Conservation (phyloP, 2,113 vertebrate species). For the Calidris pygmaea region DNA sequence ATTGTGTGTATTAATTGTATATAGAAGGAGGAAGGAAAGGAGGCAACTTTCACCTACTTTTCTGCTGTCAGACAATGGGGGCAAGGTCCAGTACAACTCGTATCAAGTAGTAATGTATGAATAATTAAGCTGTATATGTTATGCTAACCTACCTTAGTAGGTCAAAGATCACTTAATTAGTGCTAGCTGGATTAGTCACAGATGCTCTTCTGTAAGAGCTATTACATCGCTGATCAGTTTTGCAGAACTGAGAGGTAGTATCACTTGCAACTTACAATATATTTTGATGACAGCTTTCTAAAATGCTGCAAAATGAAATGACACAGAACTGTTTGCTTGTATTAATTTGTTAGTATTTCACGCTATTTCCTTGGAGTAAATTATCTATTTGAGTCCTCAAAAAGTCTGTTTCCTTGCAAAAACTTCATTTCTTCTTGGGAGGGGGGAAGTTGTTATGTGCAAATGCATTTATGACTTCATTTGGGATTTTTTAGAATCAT, state of each 20-base stretch:
- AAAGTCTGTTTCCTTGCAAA: background rate
- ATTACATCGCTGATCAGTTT: background rate
- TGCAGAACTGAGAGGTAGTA: background rate
- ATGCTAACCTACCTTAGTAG: constrained; percentile 14
- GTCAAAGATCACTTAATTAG: constrained; percentile 50
- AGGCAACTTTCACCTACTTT: constrained; percentile 25
- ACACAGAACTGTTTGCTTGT: background rate
- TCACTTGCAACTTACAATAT: background rate
- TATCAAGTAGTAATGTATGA: constrained; percentile 37
- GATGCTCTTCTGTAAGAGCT: background rate
- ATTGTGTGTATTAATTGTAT: background rate
- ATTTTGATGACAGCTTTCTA: background rate
- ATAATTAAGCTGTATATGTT: constrained; percentile 47
- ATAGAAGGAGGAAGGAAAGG: background rate
- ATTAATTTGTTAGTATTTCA: background rate
- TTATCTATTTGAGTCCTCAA: background rate
- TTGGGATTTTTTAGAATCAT: background rate
- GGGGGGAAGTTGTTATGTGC: background rate
- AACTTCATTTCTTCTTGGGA: background rate
- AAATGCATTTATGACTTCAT: background rate
- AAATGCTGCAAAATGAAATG: background rate
- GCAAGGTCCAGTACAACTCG: constrained; percentile 1
- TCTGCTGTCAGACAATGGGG: background rate
- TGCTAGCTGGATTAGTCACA: constrained; percentile 12
- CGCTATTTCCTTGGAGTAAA: background rate